Evolutionary conservation across 2,797 vertebrate genomes (phyloP).

Genomic region (Thunnus albacares): DNA sequence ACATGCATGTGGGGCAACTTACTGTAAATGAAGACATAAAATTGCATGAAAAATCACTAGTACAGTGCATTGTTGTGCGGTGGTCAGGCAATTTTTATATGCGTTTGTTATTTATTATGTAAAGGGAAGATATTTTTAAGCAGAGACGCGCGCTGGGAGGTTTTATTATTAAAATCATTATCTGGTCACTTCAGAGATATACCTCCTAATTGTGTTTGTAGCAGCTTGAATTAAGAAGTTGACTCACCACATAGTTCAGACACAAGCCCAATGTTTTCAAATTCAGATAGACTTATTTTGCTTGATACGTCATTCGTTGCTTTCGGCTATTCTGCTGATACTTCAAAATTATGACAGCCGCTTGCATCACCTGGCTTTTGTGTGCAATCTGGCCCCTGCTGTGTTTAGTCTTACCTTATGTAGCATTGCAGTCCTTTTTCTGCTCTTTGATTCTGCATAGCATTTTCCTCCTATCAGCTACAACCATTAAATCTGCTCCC

Average conservation of each 20-base stretch:
- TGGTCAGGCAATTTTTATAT: constrained; percentile 27
- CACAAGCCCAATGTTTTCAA: constrained; percentile 37
- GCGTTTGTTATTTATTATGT: constrained; percentile 40
- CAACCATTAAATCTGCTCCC: constrained; percentile 46
- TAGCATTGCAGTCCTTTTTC: constrained; percentile 46
- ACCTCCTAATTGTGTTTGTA: constrained; percentile 31
- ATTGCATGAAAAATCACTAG: constrained; percentile 40
- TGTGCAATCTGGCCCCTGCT: constrained; percentile 63
- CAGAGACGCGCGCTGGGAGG: constrained; percentile 9
- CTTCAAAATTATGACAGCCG: constrained; percentile 58
- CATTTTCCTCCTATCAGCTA: constrained; percentile 21
- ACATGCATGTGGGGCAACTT: constrained; percentile 37
- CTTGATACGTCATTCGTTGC: constrained; percentile 53
- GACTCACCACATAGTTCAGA: constrained; percentile 37
- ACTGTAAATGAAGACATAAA: constrained; percentile 27
- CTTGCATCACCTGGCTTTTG: constrained; percentile 77
- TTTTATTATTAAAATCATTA: constrained; percentile 21
- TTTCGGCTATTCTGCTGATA: constrained; percentile 56
- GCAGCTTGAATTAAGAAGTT: constrained; percentile 43
- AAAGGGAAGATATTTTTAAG: constrained; percentile 24
- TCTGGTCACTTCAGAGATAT: constrained; percentile 26
- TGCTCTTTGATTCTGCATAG: constrained; percentile 52
- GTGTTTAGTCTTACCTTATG: constrained; percentile 65
- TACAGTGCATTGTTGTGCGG: constrained; percentile 30
- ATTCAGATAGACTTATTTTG: constrained; percentile 54